Percentiles rank a stretch among this genome's conserved stretches.
Evolutionary conservation across 30 jellyfish, hydroid and myxozoan species (phyloP).

Genomic region (Cassiopea xamachana): DNA sequence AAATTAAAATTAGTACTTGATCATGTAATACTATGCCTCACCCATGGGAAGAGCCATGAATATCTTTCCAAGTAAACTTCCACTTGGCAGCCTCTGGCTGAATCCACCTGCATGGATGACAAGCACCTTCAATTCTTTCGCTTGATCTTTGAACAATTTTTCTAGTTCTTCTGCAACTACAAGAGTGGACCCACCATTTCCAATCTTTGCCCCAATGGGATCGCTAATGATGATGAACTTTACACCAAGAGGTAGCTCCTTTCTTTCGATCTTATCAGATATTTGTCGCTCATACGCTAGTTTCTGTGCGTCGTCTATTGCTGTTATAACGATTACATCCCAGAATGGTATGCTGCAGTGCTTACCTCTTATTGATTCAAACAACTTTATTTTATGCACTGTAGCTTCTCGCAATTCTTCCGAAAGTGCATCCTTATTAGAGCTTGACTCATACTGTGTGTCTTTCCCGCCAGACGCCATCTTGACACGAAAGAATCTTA

Average conservation of each 20-base stretch:
- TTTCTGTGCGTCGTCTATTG: constrained; percentile 81
- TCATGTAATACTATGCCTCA: constrained; percentile 9
- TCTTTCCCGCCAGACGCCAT: constrained; percentile 69
- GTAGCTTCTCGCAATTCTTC: constrained; percentile 82
- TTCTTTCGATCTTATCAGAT: constrained; percentile 66
- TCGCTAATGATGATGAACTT: constrained; percentile 76
- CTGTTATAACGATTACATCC: constrained; percentile 95
- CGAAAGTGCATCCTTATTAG: constrained; percentile 45
- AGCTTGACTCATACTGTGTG: constrained; percentile 32
- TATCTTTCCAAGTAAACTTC: constrained; percentile 89
- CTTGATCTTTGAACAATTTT: constrained; percentile 58
- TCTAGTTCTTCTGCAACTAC: constrained; percentile 86
- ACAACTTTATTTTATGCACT: constrained; percentile 41
- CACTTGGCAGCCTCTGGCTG: constrained; percentile 95
- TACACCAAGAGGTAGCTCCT: constrained; percentile 85
- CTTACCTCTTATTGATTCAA: constrained; percentile 84
- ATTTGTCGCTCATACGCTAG: constrained; percentile 86
- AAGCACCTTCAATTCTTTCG: constrained; percentile 65
- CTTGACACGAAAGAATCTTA: constrained; percentile 59
- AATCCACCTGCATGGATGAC: constrained; percentile 92
- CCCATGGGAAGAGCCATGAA: constrained; percentile 94
- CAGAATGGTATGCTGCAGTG: constrained; percentile 77
- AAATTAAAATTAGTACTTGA: not conserved
- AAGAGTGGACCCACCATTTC: constrained; percentile 94
- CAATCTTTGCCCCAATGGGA: constrained; percentile 91